phyloP scores from a whole-genome alignment of 1,140 invertebrate species.

The Apis laboriosa region DNA sequence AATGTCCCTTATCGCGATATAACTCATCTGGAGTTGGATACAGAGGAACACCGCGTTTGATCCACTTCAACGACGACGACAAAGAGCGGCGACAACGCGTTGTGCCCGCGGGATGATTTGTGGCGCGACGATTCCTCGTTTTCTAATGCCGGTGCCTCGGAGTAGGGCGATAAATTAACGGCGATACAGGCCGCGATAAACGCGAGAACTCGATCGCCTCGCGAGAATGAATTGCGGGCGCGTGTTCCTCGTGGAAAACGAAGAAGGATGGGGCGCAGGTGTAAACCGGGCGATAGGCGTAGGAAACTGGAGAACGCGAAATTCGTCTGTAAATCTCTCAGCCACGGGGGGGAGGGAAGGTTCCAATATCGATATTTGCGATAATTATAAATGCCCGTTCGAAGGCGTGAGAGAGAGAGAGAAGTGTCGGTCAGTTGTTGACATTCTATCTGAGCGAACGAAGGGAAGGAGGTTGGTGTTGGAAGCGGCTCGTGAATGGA shows the following conservation, averaged over 20 bases:
- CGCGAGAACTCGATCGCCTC: slow-evolving; percentile 61
- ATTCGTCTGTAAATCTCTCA: slow-evolving; percentile 57
- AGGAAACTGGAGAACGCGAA: slow-evolving; percentile 46
- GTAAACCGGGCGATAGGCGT: slow-evolving; percentile 64
- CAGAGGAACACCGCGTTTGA: slow-evolving; percentile 10
- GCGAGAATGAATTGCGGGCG: slow-evolving; percentile 66
- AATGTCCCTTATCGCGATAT: not conserved
- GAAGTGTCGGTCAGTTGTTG: slow-evolving; percentile 7
- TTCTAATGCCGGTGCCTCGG: slow-evolving; percentile 65
- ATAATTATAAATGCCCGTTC: slow-evolving; percentile 25
- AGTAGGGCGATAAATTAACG: slow-evolving; percentile 72
- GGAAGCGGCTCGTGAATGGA: not conserved
- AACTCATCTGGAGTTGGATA: not conserved
- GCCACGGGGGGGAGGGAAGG: not conserved
- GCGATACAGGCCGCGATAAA: slow-evolving; percentile 71
- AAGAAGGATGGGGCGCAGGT: slow-evolving; percentile 74
- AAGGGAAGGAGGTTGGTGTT: not conserved
- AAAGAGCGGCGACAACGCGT: slow-evolving; percentile 42
- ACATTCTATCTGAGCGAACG: not conserved
- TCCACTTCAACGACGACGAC: slow-evolving; percentile 22
- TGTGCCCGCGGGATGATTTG: slow-evolving; percentile 59
- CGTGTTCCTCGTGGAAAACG: slow-evolving; percentile 66
- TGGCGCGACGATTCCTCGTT: slow-evolving; percentile 70
- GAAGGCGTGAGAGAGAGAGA: not conserved
- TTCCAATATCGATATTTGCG: slow-evolving; percentile 19